Evolutionary conservation across 1,140 invertebrate species (phyloP).

Genomic region (Euwallacea fornicatus): DNA sequence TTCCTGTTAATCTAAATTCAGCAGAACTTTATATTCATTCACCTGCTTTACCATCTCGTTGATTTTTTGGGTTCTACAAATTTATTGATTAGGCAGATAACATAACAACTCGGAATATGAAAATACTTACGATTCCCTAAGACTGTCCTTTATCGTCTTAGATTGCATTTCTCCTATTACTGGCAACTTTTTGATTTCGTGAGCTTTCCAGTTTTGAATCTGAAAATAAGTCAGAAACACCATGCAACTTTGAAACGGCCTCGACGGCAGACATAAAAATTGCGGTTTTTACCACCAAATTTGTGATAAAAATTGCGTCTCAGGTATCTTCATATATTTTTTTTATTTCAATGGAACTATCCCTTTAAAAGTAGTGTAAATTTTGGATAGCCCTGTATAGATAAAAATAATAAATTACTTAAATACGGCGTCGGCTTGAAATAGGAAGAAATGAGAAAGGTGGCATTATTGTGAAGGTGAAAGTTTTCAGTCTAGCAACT

Average conservation of each 20-base stretch:
- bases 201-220: conserved; percentile 56
- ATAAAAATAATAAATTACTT: neutral
- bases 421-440: no score
- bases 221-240: conserved; percentile 35
- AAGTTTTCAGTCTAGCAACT: no score
- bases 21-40: conserved; percentile 45
- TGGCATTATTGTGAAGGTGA: no score
- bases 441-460: no score
- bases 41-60: conserved; percentile 50
- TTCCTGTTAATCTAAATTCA: conserved; percentile 42
- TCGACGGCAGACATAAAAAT: no score
- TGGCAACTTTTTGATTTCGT: conserved; percentile 56
- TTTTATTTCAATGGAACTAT: no score
- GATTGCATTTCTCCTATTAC: conserved; percentile 57
- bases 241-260: no score
- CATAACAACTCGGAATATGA: neutral
- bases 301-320: no score
- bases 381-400: no score
- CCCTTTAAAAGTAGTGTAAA: no score
- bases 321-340: no score
- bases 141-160: conserved; percentile 57
- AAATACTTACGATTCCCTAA: conserved; percentile 59
- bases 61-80: conserved; percentile 50
- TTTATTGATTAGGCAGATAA: neutral
- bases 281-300: no score